Evolutionary conservation across 2,797 vertebrate species (phyloP).

Genomic region (Coendou prehensilis): DNA sequence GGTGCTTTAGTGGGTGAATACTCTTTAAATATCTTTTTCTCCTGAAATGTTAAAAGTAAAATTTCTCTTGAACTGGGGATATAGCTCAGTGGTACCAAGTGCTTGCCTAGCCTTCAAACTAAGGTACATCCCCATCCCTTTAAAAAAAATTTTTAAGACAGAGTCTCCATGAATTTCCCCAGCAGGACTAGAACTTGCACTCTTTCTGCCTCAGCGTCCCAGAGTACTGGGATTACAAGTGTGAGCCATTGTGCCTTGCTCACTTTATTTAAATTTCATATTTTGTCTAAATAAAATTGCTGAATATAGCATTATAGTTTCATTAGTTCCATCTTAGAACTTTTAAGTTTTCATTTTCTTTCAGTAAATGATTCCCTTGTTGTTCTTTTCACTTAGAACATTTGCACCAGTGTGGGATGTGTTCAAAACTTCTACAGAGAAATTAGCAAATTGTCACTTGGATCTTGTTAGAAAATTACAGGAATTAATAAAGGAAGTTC

Average conservation of each 20-base stretch:
- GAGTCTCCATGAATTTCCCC: not conserved
- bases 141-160: not conserved
- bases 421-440: conserved; percentile 98
- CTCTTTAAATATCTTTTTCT: conserved; percentile 50
- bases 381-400: conserved; percentile 89
- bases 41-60: not conserved
- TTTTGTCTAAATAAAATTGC: conserved; percentile 53
- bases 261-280: conserved; percentile 58
- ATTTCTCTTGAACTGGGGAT: no score
- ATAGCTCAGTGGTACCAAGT: no score
- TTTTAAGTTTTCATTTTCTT: conserved; percentile 53
- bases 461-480: conserved; percentile 97
- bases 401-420: conserved; percentile 98
- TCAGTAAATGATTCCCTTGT: conserved; percentile 63
- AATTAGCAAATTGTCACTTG: conserved; percentile 96
- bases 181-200: not conserved
- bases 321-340: conserved; percentile 30
- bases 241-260: not conserved
- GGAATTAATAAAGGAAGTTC: conserved; percentile 98
- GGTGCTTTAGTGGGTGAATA: conserved; percentile 37
- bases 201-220: not conserved
- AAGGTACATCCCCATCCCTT: not conserved
- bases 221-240: not conserved
- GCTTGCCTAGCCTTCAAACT: not conserved
- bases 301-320: conserved; percentile 50